These are phyloP conservation scores for Aspidiotus rigidus DNA, from an alignment of 2,888 invertebrate genomes.

Conservation along the genomic window DNA sequence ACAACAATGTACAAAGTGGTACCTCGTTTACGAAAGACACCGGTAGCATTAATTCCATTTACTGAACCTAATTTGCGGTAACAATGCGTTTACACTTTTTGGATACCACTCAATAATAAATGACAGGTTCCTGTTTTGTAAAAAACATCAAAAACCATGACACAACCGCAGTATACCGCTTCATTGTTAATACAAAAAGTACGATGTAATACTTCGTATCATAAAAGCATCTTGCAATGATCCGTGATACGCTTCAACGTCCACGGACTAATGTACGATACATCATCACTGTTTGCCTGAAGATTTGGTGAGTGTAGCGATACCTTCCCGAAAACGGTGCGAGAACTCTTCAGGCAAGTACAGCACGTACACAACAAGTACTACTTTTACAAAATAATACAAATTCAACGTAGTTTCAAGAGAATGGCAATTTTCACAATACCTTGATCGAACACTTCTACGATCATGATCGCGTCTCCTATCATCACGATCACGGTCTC, in stretches of 20 bases:
- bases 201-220: constrained; percentile 1
- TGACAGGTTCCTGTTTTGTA: constrained; percentile 29
- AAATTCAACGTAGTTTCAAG: not conserved
- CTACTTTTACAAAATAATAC: not conserved
- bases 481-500: constrained; percentile 13
- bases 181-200: constrained; percentile 12
- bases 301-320: not conserved
- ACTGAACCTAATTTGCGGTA: constrained; percentile 26
- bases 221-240: constrained; percentile 6
- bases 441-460: constrained; percentile 20
- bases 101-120: constrained; percentile 13
- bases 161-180: constrained; percentile 16
- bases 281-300: not conserved
- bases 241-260: too few species aligned
- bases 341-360: constrained; percentile 1
- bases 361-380: not conserved
- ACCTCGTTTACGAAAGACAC: constrained; percentile 28
- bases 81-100: constrained; percentile 20
- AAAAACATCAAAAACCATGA: constrained; percentile 27
- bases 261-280: not conserved
- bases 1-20: constrained; percentile 31
- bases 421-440: not conserved
- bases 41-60: constrained; percentile 24
- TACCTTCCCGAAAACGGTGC: not conserved
- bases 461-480: constrained; percentile 11